These are phyloP conservation scores for Aphelocoma californica DNA, from an alignment of 2,797 vertebrate genomes.

Conservation along the genomic window DNA sequence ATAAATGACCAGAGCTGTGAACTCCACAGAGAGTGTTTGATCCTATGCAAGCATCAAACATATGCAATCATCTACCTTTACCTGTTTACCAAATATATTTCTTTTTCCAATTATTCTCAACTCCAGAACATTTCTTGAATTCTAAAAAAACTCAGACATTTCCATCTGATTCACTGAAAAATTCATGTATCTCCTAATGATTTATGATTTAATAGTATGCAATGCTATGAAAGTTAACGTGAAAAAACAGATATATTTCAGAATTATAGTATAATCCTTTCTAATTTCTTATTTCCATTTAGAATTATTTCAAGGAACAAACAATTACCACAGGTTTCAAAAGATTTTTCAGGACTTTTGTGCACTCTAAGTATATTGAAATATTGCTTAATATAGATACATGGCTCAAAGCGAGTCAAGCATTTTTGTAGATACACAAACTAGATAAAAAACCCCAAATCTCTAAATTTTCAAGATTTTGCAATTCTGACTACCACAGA, in stretches of 20 bases:
- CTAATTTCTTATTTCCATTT: not conserved
- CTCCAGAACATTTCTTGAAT: not conserved
- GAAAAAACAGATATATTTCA: not conserved
- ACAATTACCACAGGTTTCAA: not conserved
- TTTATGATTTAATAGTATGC: not conserved
- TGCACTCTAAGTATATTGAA: not conserved
- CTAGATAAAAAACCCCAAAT: not conserved
- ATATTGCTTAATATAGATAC: not conserved
- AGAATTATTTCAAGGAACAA: not conserved
- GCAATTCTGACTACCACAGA: not conserved
- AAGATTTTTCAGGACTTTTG: not conserved
- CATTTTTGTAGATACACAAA: not conserved
- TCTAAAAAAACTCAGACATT: not conserved
- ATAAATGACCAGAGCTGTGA: not conserved
- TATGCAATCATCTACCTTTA: not conserved
- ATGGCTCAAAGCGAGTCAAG: accelerated
- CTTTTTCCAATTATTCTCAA: not conserved
- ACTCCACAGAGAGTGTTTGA: not conserved
- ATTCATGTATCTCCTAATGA: not conserved
- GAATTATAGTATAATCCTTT: not conserved
- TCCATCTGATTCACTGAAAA: not conserved
- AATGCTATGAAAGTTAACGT: not conserved
- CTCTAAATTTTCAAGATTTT: not conserved
- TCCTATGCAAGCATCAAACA: not conserved
- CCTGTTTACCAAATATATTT: not conserved